Evolutionary conservation across 2,888 invertebrate genomes (phyloP).

Genomic region (Ectemnius cavifrons): DNA sequence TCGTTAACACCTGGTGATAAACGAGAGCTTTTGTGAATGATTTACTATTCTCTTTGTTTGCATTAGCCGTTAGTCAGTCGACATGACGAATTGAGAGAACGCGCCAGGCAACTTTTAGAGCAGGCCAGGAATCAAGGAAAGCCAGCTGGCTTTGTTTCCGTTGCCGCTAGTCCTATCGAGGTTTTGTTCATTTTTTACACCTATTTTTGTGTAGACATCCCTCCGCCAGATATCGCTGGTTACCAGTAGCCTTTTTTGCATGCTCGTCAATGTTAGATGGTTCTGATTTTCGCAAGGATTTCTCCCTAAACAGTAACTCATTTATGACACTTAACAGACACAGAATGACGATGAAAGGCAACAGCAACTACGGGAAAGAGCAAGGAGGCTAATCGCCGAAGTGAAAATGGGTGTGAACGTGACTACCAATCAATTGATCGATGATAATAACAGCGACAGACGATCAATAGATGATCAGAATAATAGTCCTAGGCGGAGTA

Average conservation of each 20-base stretch:
- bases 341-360: slow-evolving; percentile 92
- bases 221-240: slow-evolving; percentile 5
- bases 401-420: slow-evolving; percentile 83
- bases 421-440: slow-evolving; percentile 72
- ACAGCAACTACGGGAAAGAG: slow-evolving; percentile 90
- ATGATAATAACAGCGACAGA: slow-evolving; percentile 74
- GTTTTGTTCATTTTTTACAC: slow-evolving; percentile 64
- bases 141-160: slow-evolving; percentile 78
- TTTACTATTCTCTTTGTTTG: slow-evolving; percentile 67
- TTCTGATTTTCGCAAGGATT: too few species aligned
- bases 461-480: slow-evolving; percentile 76
- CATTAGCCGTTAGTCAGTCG: slow-evolving; percentile 87
- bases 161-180: slow-evolving; percentile 80
- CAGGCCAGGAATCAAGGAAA: slow-evolving; percentile 82
- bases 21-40: slow-evolving; percentile 10
- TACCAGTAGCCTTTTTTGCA: neutral
- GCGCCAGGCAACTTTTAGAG: slow-evolving; percentile 90
- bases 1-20: slow-evolving; percentile 6
- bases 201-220: slow-evolving; percentile 3
- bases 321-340: slow-evolving; percentile 59
- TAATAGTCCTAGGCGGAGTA: slow-evolving; percentile 75
- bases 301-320: too few species aligned
- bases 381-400: slow-evolving; percentile 92
- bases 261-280: too few species aligned
- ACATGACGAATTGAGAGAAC: slow-evolving; percentile 90